Percentiles rank a stretch among this genome's conserved stretches.
Conservation (phyloP, 2,888 invertebrate species). For the Bellardia bayeri region DNA sequence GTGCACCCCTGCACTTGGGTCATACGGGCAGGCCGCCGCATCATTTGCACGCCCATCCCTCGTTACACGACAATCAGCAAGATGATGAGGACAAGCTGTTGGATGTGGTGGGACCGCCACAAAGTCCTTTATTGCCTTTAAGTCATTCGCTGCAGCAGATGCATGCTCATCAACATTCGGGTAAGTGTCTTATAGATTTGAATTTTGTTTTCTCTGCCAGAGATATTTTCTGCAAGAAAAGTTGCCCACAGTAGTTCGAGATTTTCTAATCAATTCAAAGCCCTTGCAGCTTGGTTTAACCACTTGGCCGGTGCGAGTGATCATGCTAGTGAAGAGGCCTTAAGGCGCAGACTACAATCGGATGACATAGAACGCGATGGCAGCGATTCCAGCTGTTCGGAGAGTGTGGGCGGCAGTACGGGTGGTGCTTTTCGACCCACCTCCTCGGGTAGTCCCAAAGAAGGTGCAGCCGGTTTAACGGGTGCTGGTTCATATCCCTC, state of each 20-base stretch:
- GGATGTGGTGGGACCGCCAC: slow-evolving; percentile 95
- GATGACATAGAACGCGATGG: slow-evolving; percentile 89
- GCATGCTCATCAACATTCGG: slow-evolving; percentile 85
- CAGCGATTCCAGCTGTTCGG: slow-evolving; percentile 90
- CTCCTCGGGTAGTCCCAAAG: slow-evolving; percentile 86
- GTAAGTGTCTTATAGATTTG: slow-evolving; percentile 78
- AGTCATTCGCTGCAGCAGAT: slow-evolving; percentile 84
- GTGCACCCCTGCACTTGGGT: slow-evolving; percentile 83
- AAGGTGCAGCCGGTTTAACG: slow-evolving; percentile 81
- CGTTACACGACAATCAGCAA: slow-evolving; percentile 85
- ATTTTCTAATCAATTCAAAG: slow-evolving; percentile 80
- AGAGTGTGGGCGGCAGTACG: slow-evolving; percentile 85
- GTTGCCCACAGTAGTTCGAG: slow-evolving; percentile 26
- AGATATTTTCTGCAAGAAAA: background rate
- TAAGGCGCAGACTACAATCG: slow-evolving; percentile 85
- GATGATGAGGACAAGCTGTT: slow-evolving; percentile 94
- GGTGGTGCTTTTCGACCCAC: slow-evolving; percentile 84
- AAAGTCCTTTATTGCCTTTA: slow-evolving; percentile 90
- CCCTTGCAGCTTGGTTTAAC: slow-evolving; percentile 88
- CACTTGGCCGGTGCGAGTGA: slow-evolving; percentile 85
- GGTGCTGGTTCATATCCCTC: slow-evolving; percentile 88
- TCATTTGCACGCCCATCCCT: slow-evolving; percentile 80
- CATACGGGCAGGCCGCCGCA: slow-evolving; percentile 83
- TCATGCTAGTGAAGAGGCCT: slow-evolving; percentile 85
- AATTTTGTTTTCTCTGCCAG: background rate